Evolutionary conservation across 2,113 vertebrate species (phyloP).

Genomic region (Mesitornis unicolor): DNA sequence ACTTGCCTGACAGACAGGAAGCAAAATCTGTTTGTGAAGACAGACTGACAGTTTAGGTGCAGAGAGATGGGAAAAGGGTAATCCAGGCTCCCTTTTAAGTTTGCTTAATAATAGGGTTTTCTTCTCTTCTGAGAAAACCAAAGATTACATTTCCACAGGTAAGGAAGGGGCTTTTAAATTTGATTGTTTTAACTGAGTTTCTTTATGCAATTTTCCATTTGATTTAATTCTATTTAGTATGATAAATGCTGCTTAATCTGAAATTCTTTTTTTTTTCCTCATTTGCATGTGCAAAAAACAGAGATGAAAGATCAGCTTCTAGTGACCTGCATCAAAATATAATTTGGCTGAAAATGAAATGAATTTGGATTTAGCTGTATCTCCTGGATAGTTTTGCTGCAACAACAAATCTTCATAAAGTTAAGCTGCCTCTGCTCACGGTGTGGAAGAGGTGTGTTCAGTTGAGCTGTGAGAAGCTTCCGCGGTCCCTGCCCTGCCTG

Average conservation of each 20-base stretch:
- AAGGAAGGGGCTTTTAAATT: constrained; percentile 17
- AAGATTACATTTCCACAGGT: constrained; percentile 7
- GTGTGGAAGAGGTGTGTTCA: constrained; percentile 23
- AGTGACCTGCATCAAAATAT: constrained; percentile 39
- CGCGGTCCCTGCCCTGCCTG: neutral
- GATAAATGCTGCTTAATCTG: constrained; percentile 23
- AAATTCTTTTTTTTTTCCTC: neutral
- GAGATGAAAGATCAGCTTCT: constrained; percentile 59
- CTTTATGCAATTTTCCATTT: constrained; percentile 47
- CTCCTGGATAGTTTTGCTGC: constrained; percentile 36
- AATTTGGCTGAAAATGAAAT: constrained; percentile 34
- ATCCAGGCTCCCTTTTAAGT: constrained; percentile 6
- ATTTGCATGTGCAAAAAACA: neutral
- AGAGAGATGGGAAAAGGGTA: neutral
- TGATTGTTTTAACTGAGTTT: constrained; percentile 31
- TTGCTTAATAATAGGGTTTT: neutral
- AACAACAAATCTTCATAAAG: constrained; percentile 38
- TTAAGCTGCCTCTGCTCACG: constrained; percentile 52
- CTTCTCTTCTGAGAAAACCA: constrained; percentile 21
- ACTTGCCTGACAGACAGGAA: neutral
- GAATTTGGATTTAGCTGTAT: constrained; percentile 45
- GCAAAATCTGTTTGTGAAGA: neutral
- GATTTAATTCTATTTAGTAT: constrained; percentile 47
- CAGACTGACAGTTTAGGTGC: neutral
- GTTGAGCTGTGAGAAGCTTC: constrained; percentile 18